Evolutionary conservation across 2,888 invertebrate genomes (phyloP), one percentile per base, ranked within the genome.

Genomic region (Andrena bucephala): DNA sequence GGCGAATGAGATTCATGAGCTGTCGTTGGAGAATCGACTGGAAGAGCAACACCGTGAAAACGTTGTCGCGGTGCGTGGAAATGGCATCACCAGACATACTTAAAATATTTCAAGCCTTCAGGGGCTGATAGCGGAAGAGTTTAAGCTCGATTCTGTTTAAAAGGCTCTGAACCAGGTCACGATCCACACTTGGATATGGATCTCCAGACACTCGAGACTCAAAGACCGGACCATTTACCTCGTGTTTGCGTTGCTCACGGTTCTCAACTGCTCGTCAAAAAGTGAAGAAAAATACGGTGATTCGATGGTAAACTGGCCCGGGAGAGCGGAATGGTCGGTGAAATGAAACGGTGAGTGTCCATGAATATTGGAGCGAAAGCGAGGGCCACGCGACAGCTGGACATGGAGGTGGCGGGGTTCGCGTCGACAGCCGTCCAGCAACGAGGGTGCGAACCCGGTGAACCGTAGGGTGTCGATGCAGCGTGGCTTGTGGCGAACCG

Each of bases 391-490:
- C 90, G 89, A 89, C 91, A 91, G 91, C 90, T 89, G 91, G 84
- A 87, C 74, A 85, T 81, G 87, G 85, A 83, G 83, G 85, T 78
- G 81, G 74, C 78, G 77, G 81, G 83, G 89, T 75, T 87, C 87
- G 87, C 88, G 88, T 57, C 91, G 92, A 92, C 90, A 89, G 90
- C 57, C 75, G 73, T 77, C 84, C 85, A 87, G 90, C 91, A 88
- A 90, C 85, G 85, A 92, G 93, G 93, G 93, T 93, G 92, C 90
- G 91, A 92, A 92, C 87, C 83, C 88, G 91, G 85, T 86, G 89
- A 90, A 90, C 89, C 88, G 85, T 89, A 86, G 92, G 91, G 91
- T 90, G 91, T 86, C 87, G 83, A 84, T 73, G 66, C 76, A 86
- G 84, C 86, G 85, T 84, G 87, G 88, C 87, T 88, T 89, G 89